Evolutionary conservation across 2,113 vertebrate species (phyloP).

Genomic region (Nestor notabilis): DNA sequence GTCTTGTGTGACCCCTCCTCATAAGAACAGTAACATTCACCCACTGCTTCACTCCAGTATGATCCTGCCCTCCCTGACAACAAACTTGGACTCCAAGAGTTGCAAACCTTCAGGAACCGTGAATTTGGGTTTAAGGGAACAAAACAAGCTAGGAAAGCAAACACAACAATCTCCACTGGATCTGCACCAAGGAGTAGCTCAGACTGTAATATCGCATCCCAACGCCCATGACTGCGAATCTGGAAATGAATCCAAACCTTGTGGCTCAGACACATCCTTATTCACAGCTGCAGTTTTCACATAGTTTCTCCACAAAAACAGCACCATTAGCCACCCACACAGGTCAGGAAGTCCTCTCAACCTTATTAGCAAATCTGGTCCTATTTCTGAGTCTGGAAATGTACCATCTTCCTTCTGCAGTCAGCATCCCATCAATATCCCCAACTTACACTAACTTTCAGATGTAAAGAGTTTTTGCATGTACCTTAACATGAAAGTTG

Average conservation of each 20-base stretch:
- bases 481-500: not conserved
- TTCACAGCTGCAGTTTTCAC: slow-evolving; percentile 29
- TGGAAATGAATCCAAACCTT: slow-evolving; percentile 4
- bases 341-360: slow-evolving; percentile 27
- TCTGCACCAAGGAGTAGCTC: slow-evolving; percentile 24
- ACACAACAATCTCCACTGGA: not conserved
- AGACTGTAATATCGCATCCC: slow-evolving; percentile 8
- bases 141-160: slow-evolving; percentile 8
- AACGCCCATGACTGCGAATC: slow-evolving; percentile 27
- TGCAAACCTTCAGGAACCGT: not conserved
- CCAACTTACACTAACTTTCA: not conserved
- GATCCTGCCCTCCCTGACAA: not conserved
- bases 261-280: slow-evolving; percentile 29
- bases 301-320: slow-evolving; percentile 33
- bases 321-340: slow-evolving; percentile 20
- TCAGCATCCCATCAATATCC: not conserved
- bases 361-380: not conserved
- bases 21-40: rapidly evolving
- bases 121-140: not conserved
- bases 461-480: not conserved
- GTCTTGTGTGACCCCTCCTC: not conserved
- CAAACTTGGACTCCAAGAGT: rapidly evolving
- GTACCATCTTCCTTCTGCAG: not conserved
- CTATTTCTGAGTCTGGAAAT: slow-evolving; percentile 3
- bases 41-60: not conserved